Conservation (phyloP, 2,797 vertebrate species). For the Arremon aurantiirostris region DNA sequence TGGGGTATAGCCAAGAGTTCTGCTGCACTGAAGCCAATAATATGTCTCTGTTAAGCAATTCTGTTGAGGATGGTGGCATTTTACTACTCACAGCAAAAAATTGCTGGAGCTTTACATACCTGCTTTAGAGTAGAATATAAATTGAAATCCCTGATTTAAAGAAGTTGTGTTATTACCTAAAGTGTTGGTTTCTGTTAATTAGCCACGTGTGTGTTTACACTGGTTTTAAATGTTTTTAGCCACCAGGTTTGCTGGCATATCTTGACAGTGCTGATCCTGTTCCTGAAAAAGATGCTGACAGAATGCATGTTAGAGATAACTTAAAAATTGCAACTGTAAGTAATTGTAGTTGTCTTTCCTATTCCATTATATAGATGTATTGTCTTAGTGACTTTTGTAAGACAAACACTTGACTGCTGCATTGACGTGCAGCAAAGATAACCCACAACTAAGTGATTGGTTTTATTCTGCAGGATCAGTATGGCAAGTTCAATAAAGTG, state of each 20-base stretch:
- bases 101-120: background rate
- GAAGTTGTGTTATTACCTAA: background rate
- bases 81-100: background rate
- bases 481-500: slow-evolving; percentile 92
- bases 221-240: slow-evolving; percentile 74
- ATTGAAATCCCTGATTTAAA: background rate
- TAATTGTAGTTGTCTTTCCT: background rate
- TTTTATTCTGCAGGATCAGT: slow-evolving; percentile 85
- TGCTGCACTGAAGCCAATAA: background rate
- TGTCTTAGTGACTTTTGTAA: background rate
- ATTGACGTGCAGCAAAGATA: background rate
- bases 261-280: slow-evolving; percentile 92
- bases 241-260: slow-evolving; percentile 90
- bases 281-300: slow-evolving; percentile 92
- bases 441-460: background rate
- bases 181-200: background rate
- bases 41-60: background rate
- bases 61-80: background rate
- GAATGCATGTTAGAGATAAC: slow-evolving; percentile 98
- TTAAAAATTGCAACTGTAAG: slow-evolving; percentile 94
- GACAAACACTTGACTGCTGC: background rate
- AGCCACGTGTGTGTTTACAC: background rate
- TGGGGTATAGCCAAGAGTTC: background rate
- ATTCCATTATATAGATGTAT: background rate
- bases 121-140: background rate